Evolutionary conservation across 2,888 invertebrate genomes (phyloP), one percentile per base, ranked within the genome.

Genomic region (Tyria jacobaeae): DNA sequence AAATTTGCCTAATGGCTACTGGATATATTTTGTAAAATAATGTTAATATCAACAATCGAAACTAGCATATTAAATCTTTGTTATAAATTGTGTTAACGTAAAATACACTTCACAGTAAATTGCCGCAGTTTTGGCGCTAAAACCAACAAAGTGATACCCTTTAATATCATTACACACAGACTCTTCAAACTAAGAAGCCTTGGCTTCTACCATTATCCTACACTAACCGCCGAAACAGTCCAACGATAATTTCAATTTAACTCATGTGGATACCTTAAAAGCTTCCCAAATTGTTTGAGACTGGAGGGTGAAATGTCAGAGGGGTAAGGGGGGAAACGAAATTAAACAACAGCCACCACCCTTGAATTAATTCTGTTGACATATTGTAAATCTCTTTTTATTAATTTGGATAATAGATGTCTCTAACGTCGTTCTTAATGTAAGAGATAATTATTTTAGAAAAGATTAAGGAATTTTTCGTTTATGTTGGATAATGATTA

Each of bases 211-310:
- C 55, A 66, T 59, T 62, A 69, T 47, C 55, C 31, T 9, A 0
- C 41, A 59, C 48, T 48, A 58, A 57, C 61, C 66, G 48, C 48
- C 34, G 53, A 54, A 62, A 57, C 59, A 62, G 55, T 59, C 53
- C 53, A 53, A 67, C 62, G 71, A 78, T 80, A 79, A 81, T 82
- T 84, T 73, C 79, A 76, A 70, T 75, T 77, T 83, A 84, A 84
- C 85, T 86, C 82, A 71, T 79, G 83, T 72, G 81, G 78, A 74
- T 73, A 68, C 81, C 81, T 81, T 88, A 87, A 88, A 86, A 88
- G 88, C 88, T 75, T 75, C 71, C 60, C 41, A 77, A 77, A 77
- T 77, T 77, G 75, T 86, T 83, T 76, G 67, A 56, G 70, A 60
- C 27, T 58, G 55, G 57, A 48, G 48, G 53, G 57, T 47, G 35